A percentile compares a stretch with the other conserved stretches of the same genome.
Conservation (phyloP, 2,888 invertebrate genomes). For the Atrina japonica region DNA sequence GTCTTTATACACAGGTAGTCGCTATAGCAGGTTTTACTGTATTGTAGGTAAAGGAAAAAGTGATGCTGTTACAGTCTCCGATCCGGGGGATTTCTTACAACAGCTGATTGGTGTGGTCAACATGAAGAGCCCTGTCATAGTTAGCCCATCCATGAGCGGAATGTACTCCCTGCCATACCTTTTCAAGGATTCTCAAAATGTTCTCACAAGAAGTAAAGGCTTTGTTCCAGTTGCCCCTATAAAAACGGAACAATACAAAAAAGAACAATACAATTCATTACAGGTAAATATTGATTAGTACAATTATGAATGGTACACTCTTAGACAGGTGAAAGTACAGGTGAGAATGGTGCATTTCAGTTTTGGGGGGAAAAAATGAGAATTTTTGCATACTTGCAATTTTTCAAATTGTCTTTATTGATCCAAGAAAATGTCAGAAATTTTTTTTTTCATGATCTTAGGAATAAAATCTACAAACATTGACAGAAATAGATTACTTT, state of each 20-base stretch:
- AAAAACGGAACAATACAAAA: slow-evolving; percentile 63
- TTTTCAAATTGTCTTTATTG: no score
- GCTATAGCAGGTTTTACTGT: neutral
- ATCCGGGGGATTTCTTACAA: slow-evolving; percentile 69
- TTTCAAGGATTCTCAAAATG: slow-evolving; percentile 64
- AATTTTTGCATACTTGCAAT: no score
- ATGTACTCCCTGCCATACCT: slow-evolving; percentile 74
- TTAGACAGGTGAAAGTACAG: no score
- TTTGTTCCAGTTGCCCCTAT: slow-evolving; percentile 81
- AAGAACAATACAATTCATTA: slow-evolving; percentile 41
- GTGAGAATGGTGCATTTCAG: no score
- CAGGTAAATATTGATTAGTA: no score
- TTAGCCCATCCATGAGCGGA: slow-evolving; percentile 83
- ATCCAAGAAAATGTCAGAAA: no score
- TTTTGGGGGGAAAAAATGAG: no score
- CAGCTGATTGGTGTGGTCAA: slow-evolving; percentile 70
- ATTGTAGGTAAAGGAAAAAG: slow-evolving; percentile 7
- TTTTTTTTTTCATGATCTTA: no score
- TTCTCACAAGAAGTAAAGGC: slow-evolving; percentile 69
- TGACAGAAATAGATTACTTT: no score
- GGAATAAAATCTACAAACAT: no score
- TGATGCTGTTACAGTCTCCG: slow-evolving; percentile 26
- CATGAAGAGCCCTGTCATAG: slow-evolving; percentile 78
- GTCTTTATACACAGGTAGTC: neutral
- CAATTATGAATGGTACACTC: no score